phyloP scores from a whole-genome alignment of 2,113 vertebrate species.

The Conger conger region DNA sequence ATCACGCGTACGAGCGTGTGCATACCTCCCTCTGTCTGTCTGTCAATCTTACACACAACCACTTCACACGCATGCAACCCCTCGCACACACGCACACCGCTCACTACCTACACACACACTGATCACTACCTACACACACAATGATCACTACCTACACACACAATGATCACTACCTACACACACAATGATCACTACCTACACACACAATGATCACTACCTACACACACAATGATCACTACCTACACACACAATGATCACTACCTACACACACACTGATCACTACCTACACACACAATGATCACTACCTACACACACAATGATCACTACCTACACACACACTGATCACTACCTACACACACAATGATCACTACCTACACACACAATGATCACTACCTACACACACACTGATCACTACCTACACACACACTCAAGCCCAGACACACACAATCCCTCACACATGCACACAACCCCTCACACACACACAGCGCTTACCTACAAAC shows the following conservation, averaged over 20 bases:
- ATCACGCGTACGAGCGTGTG: constrained; percentile 9
- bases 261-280: background rate
- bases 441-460: background rate
- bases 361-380: too few relatives aligned
- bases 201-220: background rate
- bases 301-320: too few relatives aligned
- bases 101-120: background rate
- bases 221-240: background rate
- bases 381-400: too few relatives aligned
- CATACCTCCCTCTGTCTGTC: background rate
- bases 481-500: background rate
- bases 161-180: background rate
- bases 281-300: too few relatives aligned
- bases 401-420: background rate
- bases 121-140: too few relatives aligned
- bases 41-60: constrained; percentile 20
- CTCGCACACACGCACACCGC: background rate
- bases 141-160: background rate
- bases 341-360: too few relatives aligned
- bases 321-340: too few relatives aligned
- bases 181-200: background rate
- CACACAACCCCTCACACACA: constrained; percentile 7
- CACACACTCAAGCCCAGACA: too few relatives aligned
- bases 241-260: background rate
- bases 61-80: too few relatives aligned